Evolutionary conservation across 2,113 vertebrate genomes (phyloP).

Genomic region (Nymphicus hollandicus): DNA sequence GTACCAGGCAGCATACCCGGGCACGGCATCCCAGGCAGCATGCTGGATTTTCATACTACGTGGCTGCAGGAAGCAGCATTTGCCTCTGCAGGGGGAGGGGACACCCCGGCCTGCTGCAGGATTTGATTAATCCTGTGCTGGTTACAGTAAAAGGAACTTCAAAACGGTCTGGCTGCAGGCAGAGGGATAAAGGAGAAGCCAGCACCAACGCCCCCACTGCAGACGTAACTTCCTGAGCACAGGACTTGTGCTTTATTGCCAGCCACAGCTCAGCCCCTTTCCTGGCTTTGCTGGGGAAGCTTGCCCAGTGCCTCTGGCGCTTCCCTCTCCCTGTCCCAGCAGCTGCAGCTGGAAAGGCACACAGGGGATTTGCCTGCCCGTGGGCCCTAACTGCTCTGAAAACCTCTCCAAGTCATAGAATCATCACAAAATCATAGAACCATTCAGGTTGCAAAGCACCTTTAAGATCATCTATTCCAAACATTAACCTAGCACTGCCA

Average conservation of each 20-base stretch:
- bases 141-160: not conserved
- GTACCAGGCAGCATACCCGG: fast-evolving
- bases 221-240: not conserved
- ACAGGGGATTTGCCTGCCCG: not conserved
- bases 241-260: fast-evolving
- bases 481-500: not conserved
- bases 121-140: fast-evolving
- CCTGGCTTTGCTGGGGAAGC: not conserved
- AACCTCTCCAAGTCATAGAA: not conserved
- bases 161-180: fast-evolving
- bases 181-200: not conserved
- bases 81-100: not conserved
- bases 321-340: not conserved
- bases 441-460: not conserved
- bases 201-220: fast-evolving
- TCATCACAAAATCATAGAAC: not conserved
- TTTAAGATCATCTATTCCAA: not conserved
- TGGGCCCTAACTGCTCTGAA: not conserved
- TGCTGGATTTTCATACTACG: fast-evolving
- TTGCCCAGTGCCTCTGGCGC: not conserved
- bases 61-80: not conserved
- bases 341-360: not conserved
- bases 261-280: not conserved
- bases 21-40: not conserved
- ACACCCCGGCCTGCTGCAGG: not conserved